phyloP scores from a whole-genome alignment of 2,888 invertebrate species.

The Harpalus rubripes region DNA sequence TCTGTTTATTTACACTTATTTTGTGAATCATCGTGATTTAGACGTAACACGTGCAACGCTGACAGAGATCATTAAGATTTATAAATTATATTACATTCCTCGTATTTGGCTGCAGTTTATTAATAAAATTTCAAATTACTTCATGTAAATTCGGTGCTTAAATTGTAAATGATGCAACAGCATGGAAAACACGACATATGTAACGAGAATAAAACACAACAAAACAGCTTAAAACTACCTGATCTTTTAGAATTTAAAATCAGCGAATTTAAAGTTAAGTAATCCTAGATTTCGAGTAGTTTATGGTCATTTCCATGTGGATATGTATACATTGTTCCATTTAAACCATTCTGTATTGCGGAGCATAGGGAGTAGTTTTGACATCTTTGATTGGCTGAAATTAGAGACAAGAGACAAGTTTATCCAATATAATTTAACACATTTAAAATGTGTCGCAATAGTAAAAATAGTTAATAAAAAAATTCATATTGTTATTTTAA shows the following conservation, averaged over 20 bases:
- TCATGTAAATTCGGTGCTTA: slow-evolving; percentile 14
- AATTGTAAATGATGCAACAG: slow-evolving; percentile 25
- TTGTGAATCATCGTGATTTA: slow-evolving; percentile 45
- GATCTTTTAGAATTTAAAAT: background rate
- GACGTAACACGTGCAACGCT: slow-evolving; percentile 7
- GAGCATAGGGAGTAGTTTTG: no score
- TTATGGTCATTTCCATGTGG: background rate
- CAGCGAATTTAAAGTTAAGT: background rate
- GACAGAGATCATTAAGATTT: slow-evolving; percentile 47
- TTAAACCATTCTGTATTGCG: no score
- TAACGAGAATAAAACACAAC: background rate
- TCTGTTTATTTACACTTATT: slow-evolving; percentile 12
- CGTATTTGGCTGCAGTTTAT: slow-evolving; percentile 33
- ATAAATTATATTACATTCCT: slow-evolving; percentile 48
- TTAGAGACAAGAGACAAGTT: no score
- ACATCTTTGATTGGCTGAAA: no score
- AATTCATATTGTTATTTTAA: no score
- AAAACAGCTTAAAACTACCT: background rate
- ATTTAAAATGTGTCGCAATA: no score
- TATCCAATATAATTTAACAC: no score
- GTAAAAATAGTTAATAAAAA: no score
- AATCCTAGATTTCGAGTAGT: background rate
- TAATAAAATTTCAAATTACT: slow-evolving; percentile 33
- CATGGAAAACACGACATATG: background rate
- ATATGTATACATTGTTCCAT: no score